Evolutionary conservation across 2,113 vertebrate species (phyloP), one percentile per base, ranked within the genome.

Genomic region (Apaloderma vittatum): DNA sequence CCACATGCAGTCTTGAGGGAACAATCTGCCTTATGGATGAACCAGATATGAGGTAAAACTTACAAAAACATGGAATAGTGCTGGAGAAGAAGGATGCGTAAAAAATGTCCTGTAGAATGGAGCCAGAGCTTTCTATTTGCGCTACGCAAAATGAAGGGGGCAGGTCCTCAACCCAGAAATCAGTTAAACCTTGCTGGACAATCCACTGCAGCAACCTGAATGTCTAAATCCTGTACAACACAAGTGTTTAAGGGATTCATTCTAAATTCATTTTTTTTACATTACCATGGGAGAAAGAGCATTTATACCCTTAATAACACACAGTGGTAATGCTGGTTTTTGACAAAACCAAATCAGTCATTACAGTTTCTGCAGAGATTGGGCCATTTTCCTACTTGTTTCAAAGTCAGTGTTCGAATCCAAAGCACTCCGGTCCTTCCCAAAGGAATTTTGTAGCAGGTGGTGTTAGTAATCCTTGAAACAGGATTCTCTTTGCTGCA

Each of bases 391-490:
- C 57, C 68, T 74, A 62, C 9, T 23, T 2, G 29, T 80, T 85
- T 85, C 68, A 94, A 90, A 55, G 48, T 29, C 76, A 72, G 15
- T 18, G 29, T 36, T 65, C 1, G 5, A 89, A 92, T 63, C 78
- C 79, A 81, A 91, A 91, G 80, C 71, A 79, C 37, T 85, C 77
- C 12, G 34, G 87, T 71, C 63, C 63, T 87, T 88, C 70, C 96
- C 91, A 58, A 88, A 90, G 78, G 80, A 94, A 93, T 74, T 92
- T n/a, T 55, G 93, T 68, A 95, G 94, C 90, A 97, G 94, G 95
- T 97, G 94, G 73, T 91, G 74, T 93, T 97, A 98, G 98, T 90
- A 93, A 87, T 94, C 91, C 94, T 93, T 80, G 94, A 97, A 97
- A 98, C 32, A 94, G 95, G 95, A 97, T 97, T 97, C 95, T 94